Evolutionary conservation across 2,888 invertebrate species (phyloP), one percentile per base, ranked within the genome.

Genomic region (Hydrotaea cyrtoneurina): DNA sequence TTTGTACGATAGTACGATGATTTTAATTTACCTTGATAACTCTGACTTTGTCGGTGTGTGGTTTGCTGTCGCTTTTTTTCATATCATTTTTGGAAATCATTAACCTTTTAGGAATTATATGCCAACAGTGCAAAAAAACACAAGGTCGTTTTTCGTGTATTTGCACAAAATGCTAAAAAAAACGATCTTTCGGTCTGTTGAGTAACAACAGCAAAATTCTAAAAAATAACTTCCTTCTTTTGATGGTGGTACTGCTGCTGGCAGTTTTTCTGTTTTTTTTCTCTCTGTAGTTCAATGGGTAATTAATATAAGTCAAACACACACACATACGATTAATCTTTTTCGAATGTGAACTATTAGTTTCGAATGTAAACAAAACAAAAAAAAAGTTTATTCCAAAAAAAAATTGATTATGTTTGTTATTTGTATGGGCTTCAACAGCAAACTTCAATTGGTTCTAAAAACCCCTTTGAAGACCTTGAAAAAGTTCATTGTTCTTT

Each of bases 161-260:
- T 59, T 59, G 59, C 59, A 10, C 39, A 39, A 39, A 10, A 39
- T 4, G 10, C 1, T 39, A 8, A 39, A 39, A 8, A 36, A 39
- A 1, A 10, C 31, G 31, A 39, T 39, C 2, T 31, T 31, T 31
- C 31, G 31, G 31, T 31, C 7, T 4, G 39, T 39, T 39, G 39
- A 39, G 10, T 39, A 39, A 39, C 13, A 39, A 1, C 39, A 39
- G 39, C 39, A 39, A 13, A n/a, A 55, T n/a, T 23, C 23, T 59
- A 26, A 26, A 59, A 59, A 59, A 21, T 53, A 71, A 53, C 71
- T 71, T 71, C 71, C 71, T 71, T 71, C 50, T 50, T 66, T 66
- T 26, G 21, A 39, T 10, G 11, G 4, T 31, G 31, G 7, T 31
- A 31, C 7, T 31, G 31, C n/a, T 39, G 39, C 7, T 39, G 39